Evolutionary conservation across 2,113 vertebrate species (phyloP), one percentile per base, ranked within the genome.

Genomic region (Zootoca vivipara): DNA sequence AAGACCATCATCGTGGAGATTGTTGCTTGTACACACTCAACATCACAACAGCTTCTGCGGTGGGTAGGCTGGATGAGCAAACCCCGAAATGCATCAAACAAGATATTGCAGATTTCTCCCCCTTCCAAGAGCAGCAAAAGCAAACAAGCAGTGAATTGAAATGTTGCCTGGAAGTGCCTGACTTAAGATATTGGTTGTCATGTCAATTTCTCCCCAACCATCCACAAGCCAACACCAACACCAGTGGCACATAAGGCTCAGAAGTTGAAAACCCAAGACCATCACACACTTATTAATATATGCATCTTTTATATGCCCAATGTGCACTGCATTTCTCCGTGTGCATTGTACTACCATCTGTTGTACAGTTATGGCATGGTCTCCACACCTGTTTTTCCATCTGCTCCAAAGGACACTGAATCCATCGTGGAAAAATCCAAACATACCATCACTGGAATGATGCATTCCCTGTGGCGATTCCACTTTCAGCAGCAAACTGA

Each of bases 341-440:
- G 72, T 56, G 26, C 26, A 83, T 69, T 88, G 81, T 78, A 56
- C 74, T 52, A 58, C 81, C 87, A 88, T 88, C 87, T 88, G 87
- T 88, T 88, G n/a, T 69, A 58, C 81, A 78, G n/a, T 40, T 30
- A 69, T 83, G 58, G 62, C 81, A 83, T 69, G 78, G 87, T 22
- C 42, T 69, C 81, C 52, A 88, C 87, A 88, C 73, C 87, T 83
- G 87, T 77, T 88, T 78, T 69, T 56, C 77, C 81, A 77, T 83
- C 87, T 83, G 87, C 64, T 88, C 35, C n/a, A 83, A 56, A 62
- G 81, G 87, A 78, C 73, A 56, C 1, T 69, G 62, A 83, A 88
- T 30, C 26, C 69, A 52, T 69, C 69, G 65, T 30, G 24, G 5
- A 67, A 69, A 35, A 83, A 13, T 77, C n/a, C 87, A 88, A 69